phyloP scores from a whole-genome alignment of 2,113 vertebrate genomes.

The Atrichornis clamosus region DNA sequence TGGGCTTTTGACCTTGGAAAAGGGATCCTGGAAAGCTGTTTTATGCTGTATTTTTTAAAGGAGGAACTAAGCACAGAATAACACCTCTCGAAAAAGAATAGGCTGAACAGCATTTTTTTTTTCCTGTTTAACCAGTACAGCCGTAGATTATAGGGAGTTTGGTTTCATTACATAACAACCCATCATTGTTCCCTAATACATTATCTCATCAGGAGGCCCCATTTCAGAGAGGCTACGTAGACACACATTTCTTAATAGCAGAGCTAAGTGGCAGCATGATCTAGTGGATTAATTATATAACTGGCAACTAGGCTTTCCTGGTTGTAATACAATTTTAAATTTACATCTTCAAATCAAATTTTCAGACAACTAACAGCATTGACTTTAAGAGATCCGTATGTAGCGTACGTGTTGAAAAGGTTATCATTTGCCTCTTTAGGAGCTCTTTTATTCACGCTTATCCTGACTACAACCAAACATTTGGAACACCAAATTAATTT shows the following conservation, averaged over 20 bases:
- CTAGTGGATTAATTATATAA: conserved; percentile 50
- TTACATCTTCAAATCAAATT: not conserved
- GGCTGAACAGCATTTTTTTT: not conserved
- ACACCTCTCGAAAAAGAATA: not conserved
- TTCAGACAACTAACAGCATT: not conserved
- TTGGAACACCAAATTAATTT: not conserved
- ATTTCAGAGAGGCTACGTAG: not conserved
- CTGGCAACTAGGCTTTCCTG: not conserved
- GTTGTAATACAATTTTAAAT: not conserved
- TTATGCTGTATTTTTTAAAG: not conserved
- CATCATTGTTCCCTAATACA: conserved; percentile 2
- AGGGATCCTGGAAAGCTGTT: not conserved
- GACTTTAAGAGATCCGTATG: not conserved
- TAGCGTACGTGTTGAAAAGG: not conserved
- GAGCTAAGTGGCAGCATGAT: conserved; percentile 3
- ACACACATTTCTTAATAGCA: conserved; percentile 10
- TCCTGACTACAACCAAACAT: not conserved
- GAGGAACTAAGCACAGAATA: not conserved
- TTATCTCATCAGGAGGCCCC: conserved; percentile 49
- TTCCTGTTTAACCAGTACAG: conserved; percentile 19
- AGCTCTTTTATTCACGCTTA: not conserved
- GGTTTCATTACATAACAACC: conserved; percentile 23
- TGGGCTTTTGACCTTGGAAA: not conserved
- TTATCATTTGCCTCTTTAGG: not conserved
- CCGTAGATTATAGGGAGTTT: not conserved